Evolutionary conservation across 2,113 vertebrate species (phyloP).

Genomic region (Acrocephalus arundinaceus): DNA sequence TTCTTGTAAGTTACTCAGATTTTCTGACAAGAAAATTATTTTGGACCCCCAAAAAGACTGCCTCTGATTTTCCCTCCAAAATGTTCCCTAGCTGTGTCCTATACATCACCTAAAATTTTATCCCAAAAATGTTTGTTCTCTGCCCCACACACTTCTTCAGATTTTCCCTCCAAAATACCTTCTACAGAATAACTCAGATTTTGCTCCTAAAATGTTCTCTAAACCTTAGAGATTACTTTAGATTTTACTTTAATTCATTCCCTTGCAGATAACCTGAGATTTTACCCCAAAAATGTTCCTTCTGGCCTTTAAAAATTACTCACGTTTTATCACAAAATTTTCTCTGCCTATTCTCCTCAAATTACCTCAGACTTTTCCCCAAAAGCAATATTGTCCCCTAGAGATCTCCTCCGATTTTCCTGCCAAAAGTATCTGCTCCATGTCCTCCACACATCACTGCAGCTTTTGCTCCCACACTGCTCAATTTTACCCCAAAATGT

Average conservation of each 20-base stretch:
- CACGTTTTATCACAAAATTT: neutral
- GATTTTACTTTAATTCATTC: neutral
- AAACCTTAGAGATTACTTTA: neutral
- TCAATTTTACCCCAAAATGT: neutral
- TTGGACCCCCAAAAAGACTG: rapidly evolving
- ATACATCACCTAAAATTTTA: neutral
- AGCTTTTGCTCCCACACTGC: neutral
- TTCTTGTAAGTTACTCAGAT: neutral
- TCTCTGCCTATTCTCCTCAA: neutral
- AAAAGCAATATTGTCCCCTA: neutral
- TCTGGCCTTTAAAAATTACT: neutral
- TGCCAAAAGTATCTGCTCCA: rapidly evolving
- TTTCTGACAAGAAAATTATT: neutral
- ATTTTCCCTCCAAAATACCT: too few relatives aligned
- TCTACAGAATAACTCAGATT: neutral
- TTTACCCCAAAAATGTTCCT: neutral
- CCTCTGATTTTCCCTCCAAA: neutral
- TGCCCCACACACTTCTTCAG: neutral
- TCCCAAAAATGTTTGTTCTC: neutral
- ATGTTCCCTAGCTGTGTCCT: neutral
- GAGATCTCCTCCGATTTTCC: neutral
- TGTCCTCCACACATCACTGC: neutral
- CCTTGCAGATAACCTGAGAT: neutral
- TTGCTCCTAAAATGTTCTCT: too few relatives aligned
- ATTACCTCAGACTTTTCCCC: neutral